Base-by-base conservation (phyloP, 2,888 invertebrate genomes). In the Hyalella azteca region DNA sequence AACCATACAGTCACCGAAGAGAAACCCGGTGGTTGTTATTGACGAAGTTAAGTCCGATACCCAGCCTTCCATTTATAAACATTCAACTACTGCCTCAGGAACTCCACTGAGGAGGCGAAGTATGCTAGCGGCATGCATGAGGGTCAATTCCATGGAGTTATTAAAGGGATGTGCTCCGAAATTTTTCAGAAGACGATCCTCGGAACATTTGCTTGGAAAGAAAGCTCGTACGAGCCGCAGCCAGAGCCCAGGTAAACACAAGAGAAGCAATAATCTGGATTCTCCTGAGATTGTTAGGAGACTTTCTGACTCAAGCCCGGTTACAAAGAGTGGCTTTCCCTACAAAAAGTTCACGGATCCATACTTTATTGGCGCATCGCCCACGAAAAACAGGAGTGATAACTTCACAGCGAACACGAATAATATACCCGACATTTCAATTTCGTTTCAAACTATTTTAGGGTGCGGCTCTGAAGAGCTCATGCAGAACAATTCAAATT, bases 221-320 rank as follows among this genome's bases (percentile, higher is more conserved):
- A 75, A 48, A 75, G 11, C 15, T 3, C 75, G 75, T 1, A 39
- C 45, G 3, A 75, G 75, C 75, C 40, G 45, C 26, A 75, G 75
- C 45, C 75, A 75, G 29, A 75, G 75, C 45, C 75, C 75, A 36
- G 29, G n/a, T 75, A 41, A 48, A 39, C 26, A 32, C 9, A 40
- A 41, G 29, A 26, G 36, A 29, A 15, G 22, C n/a, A 48, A 75
- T 22, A 45, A 75, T 29, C 40, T 75, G 29, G 41, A 48, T 22
- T 48, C 75, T 41, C 45, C 75, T 41, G 75, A 75, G 29, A 45
- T 45, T 41, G 45, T 75, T 5, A 13, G 75, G 36, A 2, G 75
- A 75, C 75, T 75, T 75, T 75, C 75, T 39, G 75, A 75, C 29
- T 41, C 41, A n/a, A 45, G 75, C 36, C 75, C 75, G 40, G 75